Evolutionary conservation across 1,140 invertebrate species (phyloP).

Genomic region (Drosophila hydei): DNA sequence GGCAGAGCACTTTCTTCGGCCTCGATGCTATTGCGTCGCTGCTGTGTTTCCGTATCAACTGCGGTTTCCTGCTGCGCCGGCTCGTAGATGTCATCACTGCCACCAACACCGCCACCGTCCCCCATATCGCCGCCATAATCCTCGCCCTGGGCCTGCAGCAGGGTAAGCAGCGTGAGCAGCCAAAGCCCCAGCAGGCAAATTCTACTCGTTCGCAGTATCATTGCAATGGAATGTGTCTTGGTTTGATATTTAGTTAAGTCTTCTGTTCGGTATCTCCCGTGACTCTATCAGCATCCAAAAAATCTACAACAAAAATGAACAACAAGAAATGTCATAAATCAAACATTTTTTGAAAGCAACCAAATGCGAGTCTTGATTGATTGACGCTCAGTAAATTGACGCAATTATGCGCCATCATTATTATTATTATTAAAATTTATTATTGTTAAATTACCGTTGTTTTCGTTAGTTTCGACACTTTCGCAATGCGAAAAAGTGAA

Average conservation of each 20-base stretch:
- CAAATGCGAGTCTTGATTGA: conserved; percentile 49
- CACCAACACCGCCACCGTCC: conserved; percentile 37
- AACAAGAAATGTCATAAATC: conserved; percentile 40
- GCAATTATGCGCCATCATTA: conserved; percentile 67
- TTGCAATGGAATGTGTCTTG: conserved; percentile 26
- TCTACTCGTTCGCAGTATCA: conserved; percentile 65
- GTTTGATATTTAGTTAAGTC: conserved; percentile 3
- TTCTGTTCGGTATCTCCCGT: conserved; percentile 1
- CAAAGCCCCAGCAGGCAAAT: conserved; percentile 42
- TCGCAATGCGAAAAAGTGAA: conserved; percentile 70
- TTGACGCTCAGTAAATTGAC: conserved; percentile 62
- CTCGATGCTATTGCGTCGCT: conserved; percentile 59
- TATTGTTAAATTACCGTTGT: conserved; percentile 44
- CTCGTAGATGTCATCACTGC: conserved; percentile 67
- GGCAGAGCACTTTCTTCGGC: conserved; percentile 17
- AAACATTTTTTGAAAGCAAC: conserved; percentile 56
- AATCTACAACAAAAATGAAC: conserved; percentile 50
- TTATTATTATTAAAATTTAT: conserved; percentile 45
- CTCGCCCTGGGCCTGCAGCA: conserved; percentile 22
- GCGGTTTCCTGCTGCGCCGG: conserved; percentile 56
- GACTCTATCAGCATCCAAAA: conserved; percentile 30
- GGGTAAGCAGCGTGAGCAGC: conserved; percentile 36
- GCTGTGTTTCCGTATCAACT: conserved; percentile 42
- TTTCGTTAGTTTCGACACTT: conserved; percentile 62
- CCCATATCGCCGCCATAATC: conserved; percentile 44